A percentile compares a stretch with the other conserved stretches of the same genome.
Conservation (phyloP, 1,140 invertebrate species). For the Archivesica marissinica region DNA sequence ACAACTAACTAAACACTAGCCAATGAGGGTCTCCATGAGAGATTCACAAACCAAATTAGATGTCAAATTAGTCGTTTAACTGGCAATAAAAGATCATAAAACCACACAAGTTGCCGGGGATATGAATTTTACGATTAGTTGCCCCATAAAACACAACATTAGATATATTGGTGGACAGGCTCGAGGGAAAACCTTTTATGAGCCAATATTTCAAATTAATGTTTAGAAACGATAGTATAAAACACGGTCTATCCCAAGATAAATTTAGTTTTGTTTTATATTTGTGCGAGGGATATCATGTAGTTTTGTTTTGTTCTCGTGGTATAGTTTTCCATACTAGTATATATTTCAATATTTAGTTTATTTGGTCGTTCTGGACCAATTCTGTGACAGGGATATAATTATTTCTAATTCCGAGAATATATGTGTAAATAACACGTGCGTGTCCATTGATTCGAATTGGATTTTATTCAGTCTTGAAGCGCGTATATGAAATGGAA, state of each 20-base stretch:
- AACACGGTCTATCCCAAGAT: neutral
- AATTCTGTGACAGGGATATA: too few species aligned
- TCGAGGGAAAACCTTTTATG: conserved; percentile 45
- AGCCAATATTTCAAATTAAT: conserved; percentile 63
- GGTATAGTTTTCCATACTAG: too few species aligned
- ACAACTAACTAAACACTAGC: conserved; percentile 17
- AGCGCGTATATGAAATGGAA: too few species aligned
- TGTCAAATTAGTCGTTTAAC: conserved; percentile 40
- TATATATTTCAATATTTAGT: too few species aligned
- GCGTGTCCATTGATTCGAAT: too few species aligned
- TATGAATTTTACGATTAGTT: conserved; percentile 43
- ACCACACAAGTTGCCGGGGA: conserved; percentile 28
- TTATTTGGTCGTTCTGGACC: too few species aligned
- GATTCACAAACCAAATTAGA: conserved; percentile 55
- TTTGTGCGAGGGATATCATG: neutral
- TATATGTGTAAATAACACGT: too few species aligned
- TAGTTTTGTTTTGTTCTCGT: too few species aligned
- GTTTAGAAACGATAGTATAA: conserved; percentile 59
- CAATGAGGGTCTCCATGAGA: conserved; percentile 1
- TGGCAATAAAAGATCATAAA: conserved; percentile 47
- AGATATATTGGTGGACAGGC: conserved; percentile 57
- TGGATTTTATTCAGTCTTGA: too few species aligned
- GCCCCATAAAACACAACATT: conserved; percentile 32
- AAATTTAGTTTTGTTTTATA: conserved; percentile 24
- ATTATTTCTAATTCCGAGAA: too few species aligned